Evolutionary conservation across 2,888 invertebrate genomes (phyloP), one percentile per base, ranked within the genome.

Genomic region (Timandra comae): DNA sequence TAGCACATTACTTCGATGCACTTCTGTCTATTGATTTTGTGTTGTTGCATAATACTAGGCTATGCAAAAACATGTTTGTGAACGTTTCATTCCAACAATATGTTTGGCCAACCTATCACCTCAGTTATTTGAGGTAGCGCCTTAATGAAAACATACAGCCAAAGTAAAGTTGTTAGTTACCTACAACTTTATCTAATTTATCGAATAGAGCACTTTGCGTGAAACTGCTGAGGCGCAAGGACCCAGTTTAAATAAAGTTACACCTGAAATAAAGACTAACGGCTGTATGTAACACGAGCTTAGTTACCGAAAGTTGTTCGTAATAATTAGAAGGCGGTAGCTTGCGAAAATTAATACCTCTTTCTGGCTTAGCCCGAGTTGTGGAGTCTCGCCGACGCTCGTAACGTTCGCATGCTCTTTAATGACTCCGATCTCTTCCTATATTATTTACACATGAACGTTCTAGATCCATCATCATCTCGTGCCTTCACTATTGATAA

Each of bases 321-420:
- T 71, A 63, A 71, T 75, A 76, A 79, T 77, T 77, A 74, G 63
- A 68, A 63, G 63, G 56, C 49, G 52, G 61, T 48, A 55, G 56
- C 61, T 60, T 50, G 57, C 49, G 70, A 63, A 71, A 79, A 78
- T 78, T 72, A 76, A 76, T 77, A 74, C 68, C 62, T 57, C 57
- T 67, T 69, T 72, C 62, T 65, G 65, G 46, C 59, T 9, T 7
- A 52, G 43, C 43, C 47, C 40, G 49, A 41, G 38, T 40, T 27
- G 37, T 42, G 43, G 30, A 3, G 16, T 16, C 16, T 16, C 16
- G 16, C 3, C 16, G 6, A 6, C 48, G 43, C 40, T 45, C 43
- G 28, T 39, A 28, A 30, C 20, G 30, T 33, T 35, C 35, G 30
- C 26, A 36, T 33, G 40, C 33, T 30, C 29, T n/a, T 26, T 40